A percentile compares a stretch with the other conserved stretches of the same genome.
phyloP scores from a whole-genome alignment of 2,888 invertebrate species.

The Chymomyza fuscimana region DNA sequence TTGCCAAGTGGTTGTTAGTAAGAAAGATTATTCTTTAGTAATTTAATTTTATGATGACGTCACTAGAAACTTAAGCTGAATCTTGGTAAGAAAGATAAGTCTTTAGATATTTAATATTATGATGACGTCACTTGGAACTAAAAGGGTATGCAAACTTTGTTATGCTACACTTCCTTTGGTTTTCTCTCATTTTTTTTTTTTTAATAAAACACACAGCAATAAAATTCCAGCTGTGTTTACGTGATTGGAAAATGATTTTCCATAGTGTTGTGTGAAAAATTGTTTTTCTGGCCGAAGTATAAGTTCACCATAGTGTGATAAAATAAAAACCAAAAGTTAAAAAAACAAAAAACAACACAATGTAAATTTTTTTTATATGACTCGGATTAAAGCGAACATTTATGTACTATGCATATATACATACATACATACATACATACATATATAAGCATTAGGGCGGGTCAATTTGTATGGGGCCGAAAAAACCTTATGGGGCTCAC shows the following conservation, averaged over 20 bases:
- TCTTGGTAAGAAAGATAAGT: too few species aligned
- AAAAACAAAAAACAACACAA: not conserved
- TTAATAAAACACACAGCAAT: constrained; percentile 67
- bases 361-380: not conserved
- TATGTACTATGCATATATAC: not conserved
- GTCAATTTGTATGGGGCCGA: too few species aligned
- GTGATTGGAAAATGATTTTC: constrained; percentile 74
- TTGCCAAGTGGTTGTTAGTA: too few species aligned
- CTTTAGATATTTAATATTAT: too few species aligned
- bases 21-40: too few species aligned
- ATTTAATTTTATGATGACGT: too few species aligned
- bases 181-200: constrained; percentile 21
- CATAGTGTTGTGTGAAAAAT: constrained; percentile 48
- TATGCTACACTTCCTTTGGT: not conserved
- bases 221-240: constrained; percentile 74
- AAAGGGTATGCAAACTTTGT: not conserved
- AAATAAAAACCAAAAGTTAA: not conserved
- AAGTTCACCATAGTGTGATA: not conserved
- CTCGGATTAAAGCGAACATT: not conserved
- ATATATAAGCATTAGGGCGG: too few species aligned
- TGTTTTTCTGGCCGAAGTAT: not conserved
- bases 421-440: too few species aligned
- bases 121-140: not conserved
- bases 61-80: too few species aligned
- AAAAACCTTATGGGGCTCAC: too few species aligned